A percentile compares a stretch with the other conserved stretches of the same genome.
These are phyloP conservation scores for Psix sp. DNA, from an alignment of 1,140 invertebrate genomes.

Conservation along the genomic window DNA sequence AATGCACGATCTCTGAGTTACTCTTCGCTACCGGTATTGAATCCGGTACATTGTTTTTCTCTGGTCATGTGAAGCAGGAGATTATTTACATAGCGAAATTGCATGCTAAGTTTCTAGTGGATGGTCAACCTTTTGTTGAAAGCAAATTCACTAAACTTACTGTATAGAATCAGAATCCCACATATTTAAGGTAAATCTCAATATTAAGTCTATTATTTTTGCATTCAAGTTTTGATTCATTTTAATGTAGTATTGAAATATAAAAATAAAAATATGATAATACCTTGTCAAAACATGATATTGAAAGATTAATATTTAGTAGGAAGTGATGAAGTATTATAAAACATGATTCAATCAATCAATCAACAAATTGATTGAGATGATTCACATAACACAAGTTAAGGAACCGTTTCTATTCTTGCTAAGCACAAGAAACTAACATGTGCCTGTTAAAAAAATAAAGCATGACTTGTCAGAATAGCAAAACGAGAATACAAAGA, in stretches of 20 bases:
- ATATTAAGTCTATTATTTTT: background rate
- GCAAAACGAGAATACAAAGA: conserved; percentile 43
- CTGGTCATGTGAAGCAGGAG: conserved; percentile 70
- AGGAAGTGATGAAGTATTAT: too few species aligned
- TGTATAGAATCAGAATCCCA: conserved; percentile 1
- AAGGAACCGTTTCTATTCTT: conserved; percentile 6
- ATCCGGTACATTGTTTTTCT: conserved; percentile 76
- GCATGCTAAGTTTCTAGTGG: conserved; percentile 26
- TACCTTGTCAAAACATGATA: too few species aligned
- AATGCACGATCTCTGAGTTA: conserved; percentile 72
- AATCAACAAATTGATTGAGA: too few species aligned
- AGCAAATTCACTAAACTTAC: conserved; percentile 31
- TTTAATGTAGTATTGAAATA: too few species aligned
- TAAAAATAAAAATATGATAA: too few species aligned
- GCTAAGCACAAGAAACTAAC: conserved; percentile 10
- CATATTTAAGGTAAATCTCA: background rate
- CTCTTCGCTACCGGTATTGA: conserved; percentile 76
- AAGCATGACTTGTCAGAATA: conserved; percentile 31
- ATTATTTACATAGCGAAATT: conserved; percentile 73
- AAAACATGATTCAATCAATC: too few species aligned
- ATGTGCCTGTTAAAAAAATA: conserved; percentile 29
- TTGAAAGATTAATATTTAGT: too few species aligned
- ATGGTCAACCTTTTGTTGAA: conserved; percentile 27
- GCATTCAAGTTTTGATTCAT: background rate
- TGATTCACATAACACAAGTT: background rate